Evolutionary conservation across 2,113 vertebrate species (phyloP), one percentile per base, ranked within the genome.

Genomic region (Chaetorhynchus papuensis): DNA sequence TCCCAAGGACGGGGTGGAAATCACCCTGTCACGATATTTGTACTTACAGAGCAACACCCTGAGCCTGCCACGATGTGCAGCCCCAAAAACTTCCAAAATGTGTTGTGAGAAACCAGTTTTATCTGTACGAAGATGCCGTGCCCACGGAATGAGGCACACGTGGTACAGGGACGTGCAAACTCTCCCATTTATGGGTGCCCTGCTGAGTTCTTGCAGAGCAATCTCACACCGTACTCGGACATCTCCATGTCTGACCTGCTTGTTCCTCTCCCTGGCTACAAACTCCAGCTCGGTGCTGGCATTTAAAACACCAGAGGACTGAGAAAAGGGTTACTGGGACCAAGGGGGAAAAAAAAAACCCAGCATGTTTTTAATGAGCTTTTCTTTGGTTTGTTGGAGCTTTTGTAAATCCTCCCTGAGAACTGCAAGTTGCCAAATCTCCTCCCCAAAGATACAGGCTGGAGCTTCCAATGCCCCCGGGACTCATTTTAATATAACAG

Each of bases 301-400:
- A n/a, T 64, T 83, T 49, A 37, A 63, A 70, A 20, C 65, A 69
- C 37, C 35, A 68, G 76, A 53, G 81, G 41, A 66, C 56, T 35
- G 35, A 86, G 82, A 85, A 59, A 64, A 35, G 61, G 22, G 57
- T 94, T 87, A 41, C 47, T 70, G 42, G 21, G 66, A 83, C 20
- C 53, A 86, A 70, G 70, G 6, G 39, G 15, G 11, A 59, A 15
- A 95, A 69, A 82, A n/a, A 90, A 90, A 82, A n/a, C 44, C 69
- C 89, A 89, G 87, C 10, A 2, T 52, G 80, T 83, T 90, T 97
- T 95, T 97, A 97, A 98, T 87, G 87, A 98, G 95, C 93, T 96
- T 97, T 90, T 83, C 85, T 95, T 97, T 94, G 93, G 87, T 97
- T 98, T 96, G 91, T 94, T 93, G 95, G 35, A 54, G 82, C 92